Base-by-base conservation (phyloP, 2,888 invertebrate species). In the Cantharis rufa region DNA sequence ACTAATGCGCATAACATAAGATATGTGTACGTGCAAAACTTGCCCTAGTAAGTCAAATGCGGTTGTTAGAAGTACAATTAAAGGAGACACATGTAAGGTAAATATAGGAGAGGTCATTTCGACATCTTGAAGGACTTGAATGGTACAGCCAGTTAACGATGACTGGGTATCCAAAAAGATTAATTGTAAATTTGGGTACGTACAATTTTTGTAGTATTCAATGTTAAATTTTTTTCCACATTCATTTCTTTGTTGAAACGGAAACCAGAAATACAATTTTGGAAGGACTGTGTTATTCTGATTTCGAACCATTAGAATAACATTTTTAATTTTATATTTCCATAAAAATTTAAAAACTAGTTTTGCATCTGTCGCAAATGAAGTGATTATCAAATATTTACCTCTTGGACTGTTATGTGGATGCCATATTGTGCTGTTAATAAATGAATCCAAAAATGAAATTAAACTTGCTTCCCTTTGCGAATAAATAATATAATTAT, bases 171-270 rank as follows among this genome's bases (percentile, higher is more conserved):
- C n/a, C 1, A 18, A 2, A 66, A 68, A 63, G 2, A 10, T 11
- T 10, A 28, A 2, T n/a, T 71, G 15, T 5, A 13, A 16, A 2
- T 48, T 7, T 15, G 32, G 2, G 21, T n/a, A 48, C 7, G 24
- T 62, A 15, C 73, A 74, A 21, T 68, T 28, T 63, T 24, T 16
- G 7, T 16, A 21, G 3, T 27, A 69, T 1, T 15, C 28, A 13
- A 61, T 11, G 9, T 74, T 11, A 10, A 27, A 11, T 10, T 16
- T 69, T n/a, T 69, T 62, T 13, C 73, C 73, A 69, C 73, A 74
- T 9, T 62, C n/a, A 69, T 27, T 73, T 1, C 10, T 27, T 27
- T 15, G 27, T 2, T 48, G 24, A 10, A 72, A 72, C 5, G 66
- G 72, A 48, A 48, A n/a, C 24, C 64, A 68, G 2, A n/a, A 32